These are phyloP conservation scores for Carpatolechia fugitivella DNA, from an alignment of 2,888 invertebrate species.

Conservation along the genomic window DNA sequence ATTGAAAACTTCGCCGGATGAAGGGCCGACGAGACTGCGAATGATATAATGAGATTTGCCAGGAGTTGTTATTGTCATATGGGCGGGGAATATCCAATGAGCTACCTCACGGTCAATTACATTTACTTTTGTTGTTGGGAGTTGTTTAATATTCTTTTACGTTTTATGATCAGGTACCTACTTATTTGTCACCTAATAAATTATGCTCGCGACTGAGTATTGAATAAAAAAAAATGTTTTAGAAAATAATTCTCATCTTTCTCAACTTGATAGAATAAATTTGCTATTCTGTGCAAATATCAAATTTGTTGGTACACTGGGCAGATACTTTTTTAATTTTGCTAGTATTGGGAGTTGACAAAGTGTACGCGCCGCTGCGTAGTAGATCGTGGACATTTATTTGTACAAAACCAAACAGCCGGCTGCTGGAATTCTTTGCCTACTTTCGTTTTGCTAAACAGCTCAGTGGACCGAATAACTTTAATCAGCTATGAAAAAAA, in stretches of 20 bases:
- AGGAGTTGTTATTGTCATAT: conserved; percentile 71
- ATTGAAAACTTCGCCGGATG: conserved; percentile 70
- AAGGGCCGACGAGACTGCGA: conserved; percentile 57
- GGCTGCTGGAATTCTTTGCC: conserved; percentile 24
- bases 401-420: conserved; percentile 29
- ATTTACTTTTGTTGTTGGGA: conserved; percentile 43
- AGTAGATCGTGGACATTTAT: conserved; percentile 33
- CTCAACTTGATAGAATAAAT: too few species aligned
- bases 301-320: too few species aligned
- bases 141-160: neutral
- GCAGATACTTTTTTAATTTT: too few species aligned
- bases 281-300: too few species aligned
- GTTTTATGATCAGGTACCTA: too few species aligned
- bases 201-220: too few species aligned
- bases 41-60: conserved; percentile 72
- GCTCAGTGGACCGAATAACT: conserved; percentile 53
- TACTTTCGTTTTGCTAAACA: conserved; percentile 46
- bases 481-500: conserved; percentile 62
- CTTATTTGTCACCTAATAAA: too few species aligned
- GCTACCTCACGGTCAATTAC: conserved; percentile 58
- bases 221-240: too few species aligned
- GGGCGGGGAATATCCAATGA: conserved; percentile 68
- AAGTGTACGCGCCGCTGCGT: conserved; percentile 13
- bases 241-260: too few species aligned
- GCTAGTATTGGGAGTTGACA: neutral